phyloP scores from a whole-genome alignment of 2,888 invertebrate species.

The Ectemnius cavifrons region DNA sequence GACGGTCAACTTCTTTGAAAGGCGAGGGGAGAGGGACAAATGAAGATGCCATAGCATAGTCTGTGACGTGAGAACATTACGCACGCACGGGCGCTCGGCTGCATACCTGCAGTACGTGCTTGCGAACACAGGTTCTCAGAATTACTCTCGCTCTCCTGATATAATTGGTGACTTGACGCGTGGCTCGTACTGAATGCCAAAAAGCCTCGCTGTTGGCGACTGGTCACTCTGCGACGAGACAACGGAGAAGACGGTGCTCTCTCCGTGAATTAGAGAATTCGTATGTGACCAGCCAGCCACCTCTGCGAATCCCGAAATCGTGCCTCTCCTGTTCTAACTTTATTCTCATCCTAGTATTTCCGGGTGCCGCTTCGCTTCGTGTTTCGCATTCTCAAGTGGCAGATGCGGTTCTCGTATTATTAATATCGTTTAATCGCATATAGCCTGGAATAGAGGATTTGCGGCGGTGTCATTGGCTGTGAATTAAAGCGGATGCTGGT shows the following conservation, averaged over 20 bases:
- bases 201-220: constrained; percentile 30
- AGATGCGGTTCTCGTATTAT: too few species aligned
- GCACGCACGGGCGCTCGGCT: constrained; percentile 11
- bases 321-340: too few species aligned
- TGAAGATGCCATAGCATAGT: not conserved
- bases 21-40: not conserved
- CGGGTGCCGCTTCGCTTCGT: too few species aligned
- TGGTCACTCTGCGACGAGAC: too few species aligned
- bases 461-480: constrained; percentile 33
- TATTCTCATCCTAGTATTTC: too few species aligned
- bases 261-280: too few species aligned
- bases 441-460: not conserved
- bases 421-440: too few species aligned
- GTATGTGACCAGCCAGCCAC: too few species aligned
- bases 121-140: constrained; percentile 22
- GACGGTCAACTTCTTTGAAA: too few species aligned
- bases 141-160: constrained; percentile 38
- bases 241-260: too few species aligned
- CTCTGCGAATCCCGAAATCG: too few species aligned
- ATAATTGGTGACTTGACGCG: constrained; percentile 39
- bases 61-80: constrained; percentile 9
- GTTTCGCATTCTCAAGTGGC: too few species aligned
- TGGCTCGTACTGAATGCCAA: constrained; percentile 38
- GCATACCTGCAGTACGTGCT: constrained; percentile 27
- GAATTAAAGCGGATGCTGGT: constrained; percentile 44